Percentiles rank a stretch among this genome's conserved stretches.
phyloP scores from a whole-genome alignment of 1,140 invertebrate species.

The Lasaia peninsularis region DNA sequence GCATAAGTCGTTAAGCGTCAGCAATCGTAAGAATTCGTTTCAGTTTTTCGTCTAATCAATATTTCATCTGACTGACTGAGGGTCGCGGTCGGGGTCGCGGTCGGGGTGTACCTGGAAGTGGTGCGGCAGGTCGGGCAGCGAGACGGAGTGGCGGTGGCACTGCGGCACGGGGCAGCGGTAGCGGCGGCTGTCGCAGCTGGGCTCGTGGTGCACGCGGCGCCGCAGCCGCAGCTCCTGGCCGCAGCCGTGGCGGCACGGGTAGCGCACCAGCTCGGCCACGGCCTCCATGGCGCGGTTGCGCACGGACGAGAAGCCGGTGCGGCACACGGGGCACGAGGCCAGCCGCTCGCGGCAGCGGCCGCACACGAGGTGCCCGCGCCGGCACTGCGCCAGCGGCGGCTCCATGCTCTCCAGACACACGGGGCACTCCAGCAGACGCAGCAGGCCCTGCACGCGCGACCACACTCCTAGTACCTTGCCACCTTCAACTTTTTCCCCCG shows the following conservation, averaged over 20 bases:
- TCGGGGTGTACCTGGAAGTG: constrained; percentile 38
- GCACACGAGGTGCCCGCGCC: constrained; percentile 77
- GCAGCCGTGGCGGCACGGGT: constrained; percentile 70
- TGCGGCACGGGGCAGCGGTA: constrained; percentile 49
- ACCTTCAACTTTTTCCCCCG: too few species aligned
- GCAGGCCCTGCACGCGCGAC: constrained; percentile 40
- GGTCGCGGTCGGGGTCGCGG: too few species aligned
- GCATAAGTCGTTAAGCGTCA: too few species aligned
- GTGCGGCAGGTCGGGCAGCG: constrained; percentile 27
- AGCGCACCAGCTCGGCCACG: constrained; percentile 64
- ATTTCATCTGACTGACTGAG: too few species aligned
- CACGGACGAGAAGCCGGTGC: constrained; percentile 60
- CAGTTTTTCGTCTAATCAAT: too few species aligned
- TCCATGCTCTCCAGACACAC: constrained; percentile 79
- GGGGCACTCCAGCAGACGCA: constrained; percentile 77
- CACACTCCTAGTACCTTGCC: background rate
- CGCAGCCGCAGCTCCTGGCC: constrained; percentile 50
- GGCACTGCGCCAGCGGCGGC: constrained; percentile 77
- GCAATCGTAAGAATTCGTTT: too few species aligned
- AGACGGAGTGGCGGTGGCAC: constrained; percentile 36
- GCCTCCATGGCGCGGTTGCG: constrained; percentile 73
- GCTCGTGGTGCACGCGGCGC: constrained; percentile 52
- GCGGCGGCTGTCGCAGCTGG: constrained; percentile 47
- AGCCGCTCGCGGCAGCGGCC: constrained; percentile 65
- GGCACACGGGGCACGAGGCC: constrained; percentile 70